These are phyloP conservation scores for Ptyas mucosa DNA, from an alignment of 2,113 vertebrate species.

Conservation along the genomic window DNA sequence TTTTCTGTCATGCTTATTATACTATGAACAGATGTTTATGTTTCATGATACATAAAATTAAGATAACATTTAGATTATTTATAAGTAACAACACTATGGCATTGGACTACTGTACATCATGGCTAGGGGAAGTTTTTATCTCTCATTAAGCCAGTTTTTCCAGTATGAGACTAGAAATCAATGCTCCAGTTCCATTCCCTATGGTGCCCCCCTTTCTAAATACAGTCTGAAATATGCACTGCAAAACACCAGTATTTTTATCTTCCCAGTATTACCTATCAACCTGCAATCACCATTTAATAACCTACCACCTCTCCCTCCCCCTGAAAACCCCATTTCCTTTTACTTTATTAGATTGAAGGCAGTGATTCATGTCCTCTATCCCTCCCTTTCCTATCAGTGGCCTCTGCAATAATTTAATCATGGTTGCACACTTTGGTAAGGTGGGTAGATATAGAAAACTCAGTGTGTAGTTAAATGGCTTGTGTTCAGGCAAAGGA, in stretches of 20 bases:
- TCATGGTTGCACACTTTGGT: neutral
- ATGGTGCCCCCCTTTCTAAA: neutral
- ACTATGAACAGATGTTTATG: neutral
- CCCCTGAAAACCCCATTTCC: neutral
- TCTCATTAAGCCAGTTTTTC: neutral
- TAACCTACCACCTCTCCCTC: neutral
- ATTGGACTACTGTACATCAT: neutral
- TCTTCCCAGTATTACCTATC: neutral
- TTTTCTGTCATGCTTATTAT: neutral
- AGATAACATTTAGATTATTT: neutral
- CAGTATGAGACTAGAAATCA: neutral
- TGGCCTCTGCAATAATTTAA: constrained; percentile 5
- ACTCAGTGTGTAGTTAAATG: neutral
- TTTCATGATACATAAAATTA: neutral
- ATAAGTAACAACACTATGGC: neutral
- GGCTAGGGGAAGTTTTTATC: neutral
- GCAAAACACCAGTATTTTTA: neutral
- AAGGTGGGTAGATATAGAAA: neutral
- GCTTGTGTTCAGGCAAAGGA: constrained; percentile 13
- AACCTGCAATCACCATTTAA: neutral
- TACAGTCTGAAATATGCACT: neutral
- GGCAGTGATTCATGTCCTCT: neutral
- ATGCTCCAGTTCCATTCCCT: too few relatives aligned
- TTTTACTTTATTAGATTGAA: neutral
- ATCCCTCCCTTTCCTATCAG: neutral